A percentile compares a stretch with the other conserved stretches of the same genome.
phyloP scores from a whole-genome alignment of 2,113 vertebrate genomes.

The Phyllostomus hastatus region DNA sequence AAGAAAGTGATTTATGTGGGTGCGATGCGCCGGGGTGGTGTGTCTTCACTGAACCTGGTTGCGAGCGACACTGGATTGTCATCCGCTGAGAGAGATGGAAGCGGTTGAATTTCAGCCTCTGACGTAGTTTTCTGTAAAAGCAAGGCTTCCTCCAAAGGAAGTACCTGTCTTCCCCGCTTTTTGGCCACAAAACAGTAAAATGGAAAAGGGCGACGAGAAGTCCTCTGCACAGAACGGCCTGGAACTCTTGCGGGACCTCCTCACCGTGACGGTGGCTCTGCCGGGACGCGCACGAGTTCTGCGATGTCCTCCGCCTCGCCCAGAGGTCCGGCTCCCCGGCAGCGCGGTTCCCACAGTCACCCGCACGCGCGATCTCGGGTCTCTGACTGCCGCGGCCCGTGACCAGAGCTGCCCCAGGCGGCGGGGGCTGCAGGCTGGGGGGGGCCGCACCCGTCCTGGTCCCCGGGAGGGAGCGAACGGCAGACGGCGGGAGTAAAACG shows the following conservation, averaged over 20 bases:
- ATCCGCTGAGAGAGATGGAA: constrained; percentile 58
- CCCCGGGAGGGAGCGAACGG: too few species aligned
- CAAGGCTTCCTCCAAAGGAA: neutral
- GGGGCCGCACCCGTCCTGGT: too few species aligned
- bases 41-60: constrained; percentile 54
- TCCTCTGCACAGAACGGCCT: neutral
- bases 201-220: neutral
- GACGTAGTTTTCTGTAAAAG: constrained; percentile 16
- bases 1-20: constrained; percentile 64
- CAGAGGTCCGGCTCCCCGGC: neutral
- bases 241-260: neutral
- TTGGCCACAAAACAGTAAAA: neutral
- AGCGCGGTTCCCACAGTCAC: neutral
- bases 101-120: neutral
- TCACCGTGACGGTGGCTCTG: neutral
- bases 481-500: neutral
- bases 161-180: neutral
- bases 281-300: neutral
- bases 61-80: constrained; percentile 58
- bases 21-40: constrained; percentile 32
- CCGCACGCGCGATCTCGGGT: neutral
- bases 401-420: too few species aligned
- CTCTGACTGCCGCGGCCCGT: neutral
- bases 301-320: too few species aligned
- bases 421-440: too few species aligned